phyloP scores from a whole-genome alignment of 2,888 invertebrate genomes.

The Drosophila anomelani region DNA sequence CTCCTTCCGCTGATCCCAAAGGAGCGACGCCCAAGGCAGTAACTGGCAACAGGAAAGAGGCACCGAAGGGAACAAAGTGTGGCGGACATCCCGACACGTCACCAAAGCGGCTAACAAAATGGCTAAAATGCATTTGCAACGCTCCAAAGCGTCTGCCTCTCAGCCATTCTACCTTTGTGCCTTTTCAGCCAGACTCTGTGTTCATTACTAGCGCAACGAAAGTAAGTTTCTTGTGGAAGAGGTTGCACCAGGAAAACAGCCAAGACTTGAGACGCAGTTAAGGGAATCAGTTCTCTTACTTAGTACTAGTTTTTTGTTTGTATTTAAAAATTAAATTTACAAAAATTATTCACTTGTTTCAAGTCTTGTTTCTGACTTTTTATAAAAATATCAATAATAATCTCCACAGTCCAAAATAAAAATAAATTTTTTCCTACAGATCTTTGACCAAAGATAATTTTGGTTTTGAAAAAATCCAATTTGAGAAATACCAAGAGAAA shows the following conservation, averaged over 20 bases:
- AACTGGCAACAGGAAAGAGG: slow-evolving; percentile 19
- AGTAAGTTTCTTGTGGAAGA: slow-evolving; percentile 33
- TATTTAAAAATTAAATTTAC: neutral
- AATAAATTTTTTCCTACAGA: slow-evolving; percentile 8
- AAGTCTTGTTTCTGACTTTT: neutral
- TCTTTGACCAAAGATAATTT: slow-evolving; percentile 13
- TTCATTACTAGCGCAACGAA: slow-evolving; percentile 40
- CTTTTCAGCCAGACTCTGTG: slow-evolving; percentile 12
- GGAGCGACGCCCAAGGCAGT: slow-evolving; percentile 52
- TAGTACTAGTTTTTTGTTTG: neutral
- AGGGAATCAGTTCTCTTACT: neutral
- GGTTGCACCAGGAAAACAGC: slow-evolving; percentile 5
- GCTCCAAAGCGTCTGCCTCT: slow-evolving; percentile 44
- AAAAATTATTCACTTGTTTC: too few species aligned
- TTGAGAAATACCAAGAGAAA: slow-evolving; percentile 16
- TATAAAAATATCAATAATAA: neutral
- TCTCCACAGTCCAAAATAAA: neutral
- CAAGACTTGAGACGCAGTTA: slow-evolving; percentile 19
- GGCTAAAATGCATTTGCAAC: slow-evolving; percentile 70
- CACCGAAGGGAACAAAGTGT: slow-evolving; percentile 23
- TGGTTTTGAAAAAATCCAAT: slow-evolving; percentile 9
- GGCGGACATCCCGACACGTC: slow-evolving; percentile 60
- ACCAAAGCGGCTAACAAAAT: slow-evolving; percentile 63
- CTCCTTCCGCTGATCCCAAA: slow-evolving; percentile 32
- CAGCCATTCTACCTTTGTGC: slow-evolving; percentile 1